A percentile compares a stretch with the other conserved stretches of the same genome.
Evolutionary conservation across 1,140 invertebrate species (phyloP).

Genomic region (Lepidostoma basale): DNA sequence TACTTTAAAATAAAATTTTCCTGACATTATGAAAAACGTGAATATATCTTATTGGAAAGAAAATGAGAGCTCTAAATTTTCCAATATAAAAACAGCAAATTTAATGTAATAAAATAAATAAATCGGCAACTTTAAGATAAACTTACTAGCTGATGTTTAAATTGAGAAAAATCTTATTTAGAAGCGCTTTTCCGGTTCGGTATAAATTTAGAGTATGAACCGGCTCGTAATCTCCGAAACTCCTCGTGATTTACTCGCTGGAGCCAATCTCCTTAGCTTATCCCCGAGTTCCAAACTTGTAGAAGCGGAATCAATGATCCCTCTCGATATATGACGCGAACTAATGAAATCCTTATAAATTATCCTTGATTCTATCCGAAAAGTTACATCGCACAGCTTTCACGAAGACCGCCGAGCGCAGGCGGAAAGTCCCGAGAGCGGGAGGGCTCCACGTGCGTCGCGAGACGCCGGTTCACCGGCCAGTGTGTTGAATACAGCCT

Average conservation of each 20-base stretch:
- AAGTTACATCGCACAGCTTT: slow-evolving; percentile 20
- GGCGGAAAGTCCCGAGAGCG: slow-evolving; percentile 22
- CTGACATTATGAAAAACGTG: no score
- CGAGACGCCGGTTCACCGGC: slow-evolving; percentile 23
- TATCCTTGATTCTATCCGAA: slow-evolving; percentile 23
- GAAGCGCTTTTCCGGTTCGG: no score
- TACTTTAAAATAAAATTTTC: no score
- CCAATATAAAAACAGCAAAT: no score
- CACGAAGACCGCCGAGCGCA: neutral
- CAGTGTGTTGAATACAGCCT: slow-evolving; percentile 35
- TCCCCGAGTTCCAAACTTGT: slow-evolving; percentile 22
- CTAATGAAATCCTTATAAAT: slow-evolving; percentile 29
- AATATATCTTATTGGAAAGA: no score
- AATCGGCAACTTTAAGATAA: no score
- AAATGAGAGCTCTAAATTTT: no score
- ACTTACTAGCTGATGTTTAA: no score
- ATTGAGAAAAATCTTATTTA: no score
- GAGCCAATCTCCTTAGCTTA: slow-evolving; percentile 14
- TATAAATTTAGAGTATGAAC: slow-evolving; percentile 6
- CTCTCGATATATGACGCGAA: slow-evolving; percentile 25
- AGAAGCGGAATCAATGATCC: slow-evolving; percentile 25
- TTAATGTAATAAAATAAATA: no score
- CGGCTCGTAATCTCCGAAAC: slow-evolving; percentile 12
- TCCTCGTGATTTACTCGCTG: slow-evolving; percentile 15
- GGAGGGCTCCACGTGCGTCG: slow-evolving; percentile 23